Evolutionary conservation across 2,113 vertebrate genomes (phyloP), one percentile per base, ranked within the genome.

Genomic region (Litocranius walleri): DNA sequence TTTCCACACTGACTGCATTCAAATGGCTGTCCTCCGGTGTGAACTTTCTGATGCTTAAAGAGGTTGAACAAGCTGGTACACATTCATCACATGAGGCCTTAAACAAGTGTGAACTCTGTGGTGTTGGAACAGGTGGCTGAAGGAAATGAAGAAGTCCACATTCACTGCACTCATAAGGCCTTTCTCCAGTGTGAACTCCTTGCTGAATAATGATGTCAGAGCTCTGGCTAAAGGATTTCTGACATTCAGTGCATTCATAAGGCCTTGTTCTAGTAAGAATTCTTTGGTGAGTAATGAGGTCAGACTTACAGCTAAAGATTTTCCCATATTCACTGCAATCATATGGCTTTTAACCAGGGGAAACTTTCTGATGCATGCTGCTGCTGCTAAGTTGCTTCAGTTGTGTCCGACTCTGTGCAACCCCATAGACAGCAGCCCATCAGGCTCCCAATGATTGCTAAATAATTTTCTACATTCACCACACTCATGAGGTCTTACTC

Each of bases 161-260:
- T 36, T 81, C 40, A 12, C 23, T 61, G 59, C 92, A 96, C 6
- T 85, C 67, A n/a, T 71, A 92, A 56, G 62, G 77, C 45, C 74
- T 94, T 74, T 90, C 87, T 82, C 62, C 94, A 25, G 74, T 21
- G 15, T 77, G 81, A 48, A 93, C 45, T 82, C 91, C 30, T 25
- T 29, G 13, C 52, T 88, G 54, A 11, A 64, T 77, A 77, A 91
- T n/a, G 5, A 94, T 36, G 4, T 1, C 23, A 77, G 71, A 95
- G 25, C 61, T 97, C 45, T 87, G 11, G 59, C 43, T 95, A 61
- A 95, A 97, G 10, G 54, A 82, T 27, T 94, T 91, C n/a, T 83
- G 64, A 59, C 94, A 88, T 17, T 95, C 71, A 7, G 14, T 61
- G 45, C 91, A 78, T 12, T 91, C 56, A 23, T 29, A 67, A 71